Conservation (phyloP, 1,140 invertebrate genomes). For the Gonioctena quinquepunctata region DNA sequence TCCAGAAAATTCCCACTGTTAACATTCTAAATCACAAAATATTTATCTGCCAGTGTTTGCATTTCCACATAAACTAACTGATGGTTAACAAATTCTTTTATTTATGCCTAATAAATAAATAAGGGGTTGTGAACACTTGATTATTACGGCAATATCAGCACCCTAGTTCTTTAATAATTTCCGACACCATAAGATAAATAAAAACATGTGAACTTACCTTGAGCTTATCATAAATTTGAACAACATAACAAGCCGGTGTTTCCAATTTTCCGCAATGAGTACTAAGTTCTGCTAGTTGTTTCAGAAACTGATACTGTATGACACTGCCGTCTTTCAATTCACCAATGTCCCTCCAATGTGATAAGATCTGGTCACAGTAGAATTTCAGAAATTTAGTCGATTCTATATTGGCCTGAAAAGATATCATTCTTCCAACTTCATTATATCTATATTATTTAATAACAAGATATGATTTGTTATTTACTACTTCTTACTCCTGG, state of each 20-base stretch:
- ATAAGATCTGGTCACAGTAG: slow-evolving; percentile 84
- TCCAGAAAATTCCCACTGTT: too few relatives aligned
- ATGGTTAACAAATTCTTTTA: too few relatives aligned
- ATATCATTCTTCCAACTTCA: too few relatives aligned
- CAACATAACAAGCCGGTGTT: slow-evolving; percentile 73
- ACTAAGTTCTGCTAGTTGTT: slow-evolving; percentile 85
- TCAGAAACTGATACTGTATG: slow-evolving; percentile 80
- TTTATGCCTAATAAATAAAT: too few relatives aligned
- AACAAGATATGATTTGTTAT: too few relatives aligned
- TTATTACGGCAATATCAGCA: too few relatives aligned
- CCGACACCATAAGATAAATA: background rate
- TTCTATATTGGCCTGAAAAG: slow-evolving; percentile 78
- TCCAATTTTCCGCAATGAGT: slow-evolving; percentile 76
- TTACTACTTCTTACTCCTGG: too few relatives aligned
- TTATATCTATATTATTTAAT: background rate
- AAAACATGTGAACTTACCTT: slow-evolving; percentile 74
- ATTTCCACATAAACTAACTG: too few relatives aligned
- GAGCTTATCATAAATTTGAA: slow-evolving; percentile 75
- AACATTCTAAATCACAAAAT: too few relatives aligned
- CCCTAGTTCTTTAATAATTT: background rate
- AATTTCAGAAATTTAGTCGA: slow-evolving; percentile 86
- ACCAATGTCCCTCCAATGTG: slow-evolving; percentile 63
- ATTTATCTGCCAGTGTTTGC: too few relatives aligned
- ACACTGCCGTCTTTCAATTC: slow-evolving; percentile 68
- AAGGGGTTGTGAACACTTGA: too few relatives aligned